Base-by-base conservation (phyloP, 2,888 invertebrate species). In the Aphidius colemani region DNA sequence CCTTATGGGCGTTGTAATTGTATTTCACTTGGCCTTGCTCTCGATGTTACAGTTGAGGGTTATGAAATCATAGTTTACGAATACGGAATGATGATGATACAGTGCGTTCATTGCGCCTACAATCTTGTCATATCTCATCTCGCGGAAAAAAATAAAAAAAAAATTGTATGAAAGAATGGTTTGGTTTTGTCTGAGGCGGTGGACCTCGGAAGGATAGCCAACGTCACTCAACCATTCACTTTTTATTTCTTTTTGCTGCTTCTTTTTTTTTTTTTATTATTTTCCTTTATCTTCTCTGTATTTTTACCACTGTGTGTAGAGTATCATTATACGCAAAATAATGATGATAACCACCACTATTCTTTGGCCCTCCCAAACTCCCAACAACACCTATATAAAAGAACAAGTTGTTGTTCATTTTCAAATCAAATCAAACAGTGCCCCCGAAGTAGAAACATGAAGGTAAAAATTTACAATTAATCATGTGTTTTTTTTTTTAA, bases 21-120 rank as follows among this genome's bases (percentile, higher is more conserved):
- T 43, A 41, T 43, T 30, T 57, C 46, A 57, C 45, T 51, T 64
- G 75, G 70, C 76, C 75, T 75, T 75, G 76, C 76, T 75, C 76
- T 68, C 72, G 73, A 72, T 76, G 75, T 74, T 74, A 74, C 69
- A 67, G 65, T 75, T 74, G 71, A 69, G 71, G 71, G 70, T 75
- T 68, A 65, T 65, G 67, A 67, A 69, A 69, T 61, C 63, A 61
- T n/a, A 48, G 39, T 39, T 30, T n/a, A 57, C 46, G 45, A 57
- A 57, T 45, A 57, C 45, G 56, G 59, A 63, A 67, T 61, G 61
- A 62, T 59, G 66, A 44, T 57, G 55, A 30, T 30, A 30, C 30
- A 30, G 59, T 65, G 61, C 64, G 62, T 59, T 64, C 60, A 59
- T 59, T 56, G 60, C 55, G 30, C 30, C 30, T 30, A 30, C 30